A percentile compares a stretch with the other conserved stretches of the same genome.
phyloP scores from a whole-genome alignment of 2,113 vertebrate genomes.

The Pachyramphus minor region DNA sequence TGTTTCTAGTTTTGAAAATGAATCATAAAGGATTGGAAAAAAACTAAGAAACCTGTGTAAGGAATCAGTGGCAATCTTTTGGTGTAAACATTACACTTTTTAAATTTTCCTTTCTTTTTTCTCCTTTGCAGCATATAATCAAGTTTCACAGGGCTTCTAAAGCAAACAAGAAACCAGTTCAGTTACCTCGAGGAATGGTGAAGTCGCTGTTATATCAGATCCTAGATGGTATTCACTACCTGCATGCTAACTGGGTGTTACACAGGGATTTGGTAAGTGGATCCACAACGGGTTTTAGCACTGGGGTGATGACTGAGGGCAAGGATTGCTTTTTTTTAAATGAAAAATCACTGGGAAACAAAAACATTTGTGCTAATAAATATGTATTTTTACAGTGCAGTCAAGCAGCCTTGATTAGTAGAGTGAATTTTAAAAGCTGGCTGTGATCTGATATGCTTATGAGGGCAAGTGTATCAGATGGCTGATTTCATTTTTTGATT shows the following conservation, averaged over 20 bases:
- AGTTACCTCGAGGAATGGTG: conserved; percentile 98
- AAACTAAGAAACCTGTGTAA: not conserved
- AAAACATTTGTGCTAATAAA: not conserved
- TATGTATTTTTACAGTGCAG: not conserved
- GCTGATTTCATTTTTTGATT: not conserved
- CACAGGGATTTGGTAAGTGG: conserved; percentile 98
- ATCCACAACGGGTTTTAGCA: conserved; percentile 36
- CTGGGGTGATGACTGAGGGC: not conserved
- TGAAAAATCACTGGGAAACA: not conserved
- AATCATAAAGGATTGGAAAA: not conserved
- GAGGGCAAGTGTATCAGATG: not conserved
- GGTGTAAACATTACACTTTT: conserved; percentile 1
- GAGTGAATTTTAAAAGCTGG: not conserved
- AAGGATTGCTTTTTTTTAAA: not conserved
- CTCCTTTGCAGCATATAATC: conserved; percentile 93
- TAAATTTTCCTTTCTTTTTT: conserved; percentile 55
- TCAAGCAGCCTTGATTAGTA: not conserved
- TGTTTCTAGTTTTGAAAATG: not conserved
- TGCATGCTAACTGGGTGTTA: conserved; percentile 99
- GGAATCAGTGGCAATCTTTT: not conserved
- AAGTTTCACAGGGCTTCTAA: conserved; percentile 99
- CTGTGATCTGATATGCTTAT: not conserved
- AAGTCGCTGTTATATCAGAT: conserved; percentile 99
- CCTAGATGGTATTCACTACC: conserved; percentile 98
- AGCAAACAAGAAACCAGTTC: conserved; percentile 99